Conservation (phyloP, 2,888 invertebrate genomes). For the Meta bourneti region DNA sequence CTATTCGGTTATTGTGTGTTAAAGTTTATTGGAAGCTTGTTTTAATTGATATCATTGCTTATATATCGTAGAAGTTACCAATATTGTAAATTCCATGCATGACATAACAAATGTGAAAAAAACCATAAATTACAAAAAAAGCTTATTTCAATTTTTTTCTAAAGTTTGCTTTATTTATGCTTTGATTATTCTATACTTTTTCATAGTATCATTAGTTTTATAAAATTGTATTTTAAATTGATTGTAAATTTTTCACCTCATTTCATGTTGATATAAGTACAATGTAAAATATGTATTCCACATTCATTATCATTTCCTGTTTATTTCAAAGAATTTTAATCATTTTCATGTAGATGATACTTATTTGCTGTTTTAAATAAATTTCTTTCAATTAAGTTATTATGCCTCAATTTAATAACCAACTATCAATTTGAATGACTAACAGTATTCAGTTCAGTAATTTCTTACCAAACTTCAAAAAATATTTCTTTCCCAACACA, state of each 20-base stretch:
- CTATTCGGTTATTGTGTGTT: neutral
- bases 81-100: conserved; percentile 41
- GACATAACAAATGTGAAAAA: conserved; percentile 72
- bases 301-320: conserved; percentile 43
- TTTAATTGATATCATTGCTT: neutral
- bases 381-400: conserved; percentile 61
- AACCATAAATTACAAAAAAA: conserved; percentile 46
- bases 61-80: neutral
- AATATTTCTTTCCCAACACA: too few relatives aligned
- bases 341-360: conserved; percentile 55
- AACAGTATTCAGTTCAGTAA: too few relatives aligned
- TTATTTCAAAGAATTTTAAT: conserved; percentile 55
- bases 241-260: conserved; percentile 41
- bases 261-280: conserved; percentile 53
- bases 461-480: too few relatives aligned
- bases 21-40: neutral
- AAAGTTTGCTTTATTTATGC: conserved; percentile 55
- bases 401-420: conserved; percentile 1
- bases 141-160: conserved; percentile 25
- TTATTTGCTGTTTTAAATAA: conserved; percentile 62
- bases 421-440: neutral
- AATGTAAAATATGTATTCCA: conserved; percentile 40
- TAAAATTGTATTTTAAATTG: conserved; percentile 50
- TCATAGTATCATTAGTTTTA: conserved; percentile 23
- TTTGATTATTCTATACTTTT: conserved; percentile 47